Evolutionary conservation across 2,113 vertebrate genomes (phyloP).

Genomic region (Tonatia bakeri): DNA sequence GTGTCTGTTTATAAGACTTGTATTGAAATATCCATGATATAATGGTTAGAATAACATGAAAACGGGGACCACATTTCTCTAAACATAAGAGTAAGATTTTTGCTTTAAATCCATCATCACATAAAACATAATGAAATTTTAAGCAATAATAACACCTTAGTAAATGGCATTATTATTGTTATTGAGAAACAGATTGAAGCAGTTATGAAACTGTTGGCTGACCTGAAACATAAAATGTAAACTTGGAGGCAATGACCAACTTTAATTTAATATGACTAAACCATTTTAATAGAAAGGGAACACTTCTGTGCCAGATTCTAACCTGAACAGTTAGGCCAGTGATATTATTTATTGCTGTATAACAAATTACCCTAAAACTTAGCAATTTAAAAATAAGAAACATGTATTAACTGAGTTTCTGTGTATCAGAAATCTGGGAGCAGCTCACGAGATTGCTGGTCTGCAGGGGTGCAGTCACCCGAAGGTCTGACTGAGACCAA

Average conservation of each 20-base stretch:
- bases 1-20: conserved; percentile 71
- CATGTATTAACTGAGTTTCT: neutral
- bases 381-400: conserved; percentile 4
- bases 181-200: conserved; percentile 79
- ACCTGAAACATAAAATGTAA: conserved; percentile 72
- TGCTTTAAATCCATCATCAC: conserved; percentile 81
- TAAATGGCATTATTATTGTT: conserved; percentile 71
- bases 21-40: conserved; percentile 66
- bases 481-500: neutral
- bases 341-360: conserved; percentile 23
- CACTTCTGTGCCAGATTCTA: conserved; percentile 34
- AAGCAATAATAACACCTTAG: conserved; percentile 79
- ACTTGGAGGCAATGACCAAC: conserved; percentile 44
- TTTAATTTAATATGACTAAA: conserved; percentile 47
- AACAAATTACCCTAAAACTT: conserved; percentile 20
- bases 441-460: neutral
- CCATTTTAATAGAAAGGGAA: conserved; percentile 43
- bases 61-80: conserved; percentile 67
- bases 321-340: conserved; percentile 22
- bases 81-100: conserved; percentile 75
- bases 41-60: conserved; percentile 75
- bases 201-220: conserved; percentile 75
- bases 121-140: conserved; percentile 79
- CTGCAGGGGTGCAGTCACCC: neutral
- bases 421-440: neutral